A percentile compares a stretch with the other conserved stretches of the same genome.
Conservation (phyloP, 2,888 invertebrate genomes). For the Cryptus armator region DNA sequence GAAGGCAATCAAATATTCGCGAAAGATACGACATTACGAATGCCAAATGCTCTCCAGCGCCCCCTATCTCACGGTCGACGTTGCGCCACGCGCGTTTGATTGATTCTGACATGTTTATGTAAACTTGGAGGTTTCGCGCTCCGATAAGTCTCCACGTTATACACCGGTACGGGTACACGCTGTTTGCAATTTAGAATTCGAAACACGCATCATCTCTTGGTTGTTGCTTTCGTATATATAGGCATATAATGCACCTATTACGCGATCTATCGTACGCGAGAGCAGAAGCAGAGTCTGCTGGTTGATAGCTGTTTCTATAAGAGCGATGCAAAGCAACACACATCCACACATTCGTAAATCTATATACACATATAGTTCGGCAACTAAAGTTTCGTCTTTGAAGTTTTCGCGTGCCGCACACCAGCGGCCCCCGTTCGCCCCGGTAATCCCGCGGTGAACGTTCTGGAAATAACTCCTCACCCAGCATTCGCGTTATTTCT, state of each 20-base stretch:
- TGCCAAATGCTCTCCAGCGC: too few species aligned
- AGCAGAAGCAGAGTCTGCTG: not conserved
- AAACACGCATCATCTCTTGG: not conserved
- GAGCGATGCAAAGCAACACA: conserved; percentile 4
- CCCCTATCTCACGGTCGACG: conserved; percentile 12
- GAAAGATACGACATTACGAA: not conserved
- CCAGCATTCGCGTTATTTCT: not conserved
- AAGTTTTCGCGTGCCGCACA: conserved; percentile 49
- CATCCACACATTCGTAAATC: not conserved
- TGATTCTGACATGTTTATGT: conserved; percentile 63
- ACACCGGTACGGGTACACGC: not conserved
- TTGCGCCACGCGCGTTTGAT: conserved; percentile 46
- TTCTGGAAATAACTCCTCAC: conserved; percentile 48
- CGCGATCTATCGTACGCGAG: not conserved
- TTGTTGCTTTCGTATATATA: not conserved
- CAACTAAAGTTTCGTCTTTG: conserved; percentile 56
- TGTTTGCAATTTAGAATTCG: conserved; percentile 38
- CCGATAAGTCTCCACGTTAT: conserved; percentile 35
- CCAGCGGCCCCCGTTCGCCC: not conserved
- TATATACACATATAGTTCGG: not conserved
- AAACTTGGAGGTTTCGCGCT: conserved; percentile 41
- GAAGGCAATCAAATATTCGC: conserved; percentile 48
- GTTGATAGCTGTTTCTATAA: conserved; percentile 6
- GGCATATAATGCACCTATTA: not conserved
- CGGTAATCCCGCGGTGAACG: conserved; percentile 46